phyloP scores from a whole-genome alignment of 2,888 invertebrate genomes.

The Drosophila demipolita region DNA sequence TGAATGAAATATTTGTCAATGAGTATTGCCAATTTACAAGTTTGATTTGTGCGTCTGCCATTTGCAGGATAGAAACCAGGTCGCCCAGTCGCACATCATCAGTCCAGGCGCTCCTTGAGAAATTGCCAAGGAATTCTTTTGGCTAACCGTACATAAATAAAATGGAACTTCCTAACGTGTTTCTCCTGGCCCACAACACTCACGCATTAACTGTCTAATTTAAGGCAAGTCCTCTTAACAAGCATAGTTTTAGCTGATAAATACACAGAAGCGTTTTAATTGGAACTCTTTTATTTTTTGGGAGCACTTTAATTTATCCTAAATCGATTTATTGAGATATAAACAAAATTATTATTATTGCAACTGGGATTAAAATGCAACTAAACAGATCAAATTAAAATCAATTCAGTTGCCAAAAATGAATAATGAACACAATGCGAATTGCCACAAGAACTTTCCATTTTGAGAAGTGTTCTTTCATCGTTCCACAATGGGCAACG shows the following conservation, averaged over 20 bases:
- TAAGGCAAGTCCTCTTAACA: slow-evolving; percentile 7
- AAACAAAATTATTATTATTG: background rate
- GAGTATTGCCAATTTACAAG: slow-evolving; percentile 82
- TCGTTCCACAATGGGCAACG: background rate
- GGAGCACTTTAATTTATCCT: background rate
- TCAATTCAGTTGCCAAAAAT: slow-evolving; percentile 1
- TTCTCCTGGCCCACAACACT: slow-evolving; percentile 9
- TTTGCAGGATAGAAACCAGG: slow-evolving; percentile 9
- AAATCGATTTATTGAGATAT: background rate
- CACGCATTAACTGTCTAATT: background rate
- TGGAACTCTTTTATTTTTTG: background rate
- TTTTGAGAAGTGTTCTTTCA: background rate
- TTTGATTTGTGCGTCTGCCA: slow-evolving; percentile 72
- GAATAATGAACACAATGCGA: background rate
- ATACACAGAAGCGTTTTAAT: background rate
- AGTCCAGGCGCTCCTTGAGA: slow-evolving; percentile 50
- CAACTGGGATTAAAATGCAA: background rate
- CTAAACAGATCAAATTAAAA: background rate
- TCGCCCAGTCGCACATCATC: background rate
- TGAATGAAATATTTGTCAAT: slow-evolving; percentile 81
- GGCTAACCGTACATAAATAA: slow-evolving; percentile 77
- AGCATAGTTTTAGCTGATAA: background rate
- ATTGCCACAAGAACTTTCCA: background rate
- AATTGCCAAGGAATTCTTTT: slow-evolving; percentile 71
- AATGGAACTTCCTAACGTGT: slow-evolving; percentile 51